Evolutionary conservation across 2,113 vertebrate species (phyloP), one percentile per base, ranked within the genome.

Genomic region (Erpornis zantholeuca): DNA sequence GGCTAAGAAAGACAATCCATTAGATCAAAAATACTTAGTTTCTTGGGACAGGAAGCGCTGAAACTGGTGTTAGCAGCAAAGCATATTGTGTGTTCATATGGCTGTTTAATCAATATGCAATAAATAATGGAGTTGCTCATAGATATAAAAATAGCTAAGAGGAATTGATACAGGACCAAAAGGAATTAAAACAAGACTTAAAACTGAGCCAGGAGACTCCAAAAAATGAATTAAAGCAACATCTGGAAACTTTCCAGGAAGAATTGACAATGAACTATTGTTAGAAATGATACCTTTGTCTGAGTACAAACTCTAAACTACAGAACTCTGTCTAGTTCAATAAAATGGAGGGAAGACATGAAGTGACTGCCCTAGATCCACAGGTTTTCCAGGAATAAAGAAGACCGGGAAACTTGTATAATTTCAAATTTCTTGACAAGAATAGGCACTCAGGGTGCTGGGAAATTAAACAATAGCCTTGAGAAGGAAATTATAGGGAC

Each of bases 91-190:
- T 85, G 57, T 79, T 90, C 90, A 35, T 72, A 57, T 18, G 88
- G 75, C 84, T 61, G 65, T 77, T 0, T 2, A 95, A 95, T 95
- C 95, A 90, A 96, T 95, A 93, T 73, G 47, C 60, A 94, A 93
- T 97, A 95, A 96, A 95, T 97, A 96, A 97, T 95, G 44, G 60
- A 97, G 47, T 86, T 70, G 29, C 47, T 86, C 72, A 88, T 44
- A 86, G 86, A 52, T 81, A 88, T 33, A 97, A 93, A 96, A 95
- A 94, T 88, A 96, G 38, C 35, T 29, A 64, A 78, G 70, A 91
- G 68, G 8, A 95, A 94, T 75, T 88, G 42, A 94, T 90, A 71
- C 56, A 86, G 82, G 61, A 93, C 76, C 38, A 93, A 81, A 81
- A 95, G 50, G 64, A 94, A 93, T 97, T 96, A 92, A 81, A 94